Conservation (phyloP, 2,797 vertebrate genomes). For the Tapera naevia region DNA sequence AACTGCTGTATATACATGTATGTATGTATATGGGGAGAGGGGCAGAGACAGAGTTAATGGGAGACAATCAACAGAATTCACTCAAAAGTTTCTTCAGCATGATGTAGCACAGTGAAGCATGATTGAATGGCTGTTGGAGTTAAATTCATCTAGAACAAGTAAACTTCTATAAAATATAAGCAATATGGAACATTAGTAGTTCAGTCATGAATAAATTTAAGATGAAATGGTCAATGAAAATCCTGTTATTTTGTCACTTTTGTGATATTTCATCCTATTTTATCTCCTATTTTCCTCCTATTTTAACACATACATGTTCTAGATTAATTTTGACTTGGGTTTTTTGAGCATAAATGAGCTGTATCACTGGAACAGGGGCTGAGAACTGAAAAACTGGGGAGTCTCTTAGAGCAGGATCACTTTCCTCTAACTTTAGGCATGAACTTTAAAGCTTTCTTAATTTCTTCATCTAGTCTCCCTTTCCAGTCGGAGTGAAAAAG, state of each 20-base stretch:
- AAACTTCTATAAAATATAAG: not conserved
- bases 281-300: not conserved
- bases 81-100: not conserved
- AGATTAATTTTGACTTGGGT: not conserved
- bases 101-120: not conserved
- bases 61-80: not conserved
- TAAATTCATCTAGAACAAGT: not conserved
- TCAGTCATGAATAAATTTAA: not conserved
- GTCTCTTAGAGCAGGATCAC: too few relatives aligned
- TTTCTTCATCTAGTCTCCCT: not conserved
- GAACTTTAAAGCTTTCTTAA: not conserved
- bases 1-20: not conserved
- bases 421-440: not conserved
- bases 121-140: not conserved
- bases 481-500: not conserved
- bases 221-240: not conserved
- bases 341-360: not conserved
- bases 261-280: not conserved
- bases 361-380: too few relatives aligned
- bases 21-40: accelerated
- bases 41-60: not conserved
- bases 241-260: not conserved
- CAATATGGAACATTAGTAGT: too few relatives aligned
- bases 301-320: not conserved
- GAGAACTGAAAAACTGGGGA: too few relatives aligned